phyloP scores from a whole-genome alignment of 2,888 invertebrate genomes.

The Hydropsyche betteni region DNA sequence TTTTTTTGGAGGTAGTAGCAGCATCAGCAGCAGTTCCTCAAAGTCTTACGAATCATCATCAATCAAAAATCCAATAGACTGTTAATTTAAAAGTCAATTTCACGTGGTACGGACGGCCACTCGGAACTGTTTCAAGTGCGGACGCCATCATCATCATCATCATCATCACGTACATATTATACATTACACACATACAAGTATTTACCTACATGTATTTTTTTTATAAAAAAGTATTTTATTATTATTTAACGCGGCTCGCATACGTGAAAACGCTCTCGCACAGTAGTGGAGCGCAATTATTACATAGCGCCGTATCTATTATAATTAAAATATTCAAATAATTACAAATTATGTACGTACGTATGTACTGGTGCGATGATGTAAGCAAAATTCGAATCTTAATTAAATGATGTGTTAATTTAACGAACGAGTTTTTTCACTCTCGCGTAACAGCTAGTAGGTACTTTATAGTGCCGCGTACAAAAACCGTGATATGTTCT shows the following conservation, averaged over 20 bases:
- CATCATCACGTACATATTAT: constrained; percentile 17
- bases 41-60: constrained; percentile 41
- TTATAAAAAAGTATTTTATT: background rate
- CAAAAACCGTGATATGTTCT: no score
- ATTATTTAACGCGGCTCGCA: no score
- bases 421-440: constrained; percentile 40
- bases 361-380: constrained; percentile 17
- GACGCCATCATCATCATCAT: constrained; percentile 29
- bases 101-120: constrained; percentile 16
- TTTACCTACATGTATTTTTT: background rate
- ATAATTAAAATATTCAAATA: constrained; percentile 50
- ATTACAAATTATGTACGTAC: constrained; percentile 45
- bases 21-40: constrained; percentile 20
- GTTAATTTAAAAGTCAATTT: constrained; percentile 42
- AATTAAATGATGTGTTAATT: constrained; percentile 47
- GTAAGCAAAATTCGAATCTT: constrained; percentile 38
- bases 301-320: constrained; percentile 32
- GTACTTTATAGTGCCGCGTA: no score
- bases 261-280: no score
- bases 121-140: constrained; percentile 37
- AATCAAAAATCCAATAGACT: constrained; percentile 43
- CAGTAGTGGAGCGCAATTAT: constrained; percentile 35
- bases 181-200: background rate
- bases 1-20: constrained; percentile 8
- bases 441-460: background rate